Evolutionary conservation across 1,140 invertebrate genomes (phyloP).

Genomic region (Hirudo medicinalis): DNA sequence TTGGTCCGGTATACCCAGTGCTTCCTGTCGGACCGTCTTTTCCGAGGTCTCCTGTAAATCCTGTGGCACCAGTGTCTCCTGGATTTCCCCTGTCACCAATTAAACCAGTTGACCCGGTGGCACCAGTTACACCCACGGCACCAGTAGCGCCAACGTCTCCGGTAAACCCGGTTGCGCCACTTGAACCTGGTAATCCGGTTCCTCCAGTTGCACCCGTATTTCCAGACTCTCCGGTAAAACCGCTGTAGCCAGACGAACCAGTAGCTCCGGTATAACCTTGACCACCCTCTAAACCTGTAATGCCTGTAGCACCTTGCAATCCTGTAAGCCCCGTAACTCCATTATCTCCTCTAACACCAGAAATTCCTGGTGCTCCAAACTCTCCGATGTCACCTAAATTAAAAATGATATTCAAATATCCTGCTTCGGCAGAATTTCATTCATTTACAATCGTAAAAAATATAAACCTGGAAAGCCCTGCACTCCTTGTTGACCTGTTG

Average conservation of each 20-base stretch:
- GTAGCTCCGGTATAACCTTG: slow-evolving; percentile 4
- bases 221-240: neutral
- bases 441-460: too few species aligned
- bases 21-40: neutral
- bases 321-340: neutral
- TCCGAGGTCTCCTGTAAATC: neutral
- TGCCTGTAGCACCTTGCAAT: neutral
- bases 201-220: neutral
- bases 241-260: neutral
- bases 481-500: neutral
- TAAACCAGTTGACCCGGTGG: neutral
- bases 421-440: too few species aligned
- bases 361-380: too few species aligned
- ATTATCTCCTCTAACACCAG: neutral
- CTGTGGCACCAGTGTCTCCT: neutral
- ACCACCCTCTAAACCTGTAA: neutral
- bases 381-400: too few species aligned
- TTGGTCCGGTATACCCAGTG: neutral
- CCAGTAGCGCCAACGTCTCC: neutral
- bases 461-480: too few species aligned
- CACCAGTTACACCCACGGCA: neutral
- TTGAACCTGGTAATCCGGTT: slow-evolving; percentile 9
- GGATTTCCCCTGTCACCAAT: neutral
- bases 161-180: slow-evolving; percentile 3
- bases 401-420: too few species aligned